Evolutionary conservation across 2,113 vertebrate species (phyloP), one percentile per base, ranked within the genome.

Genomic region (Elaphurus davidianus): DNA sequence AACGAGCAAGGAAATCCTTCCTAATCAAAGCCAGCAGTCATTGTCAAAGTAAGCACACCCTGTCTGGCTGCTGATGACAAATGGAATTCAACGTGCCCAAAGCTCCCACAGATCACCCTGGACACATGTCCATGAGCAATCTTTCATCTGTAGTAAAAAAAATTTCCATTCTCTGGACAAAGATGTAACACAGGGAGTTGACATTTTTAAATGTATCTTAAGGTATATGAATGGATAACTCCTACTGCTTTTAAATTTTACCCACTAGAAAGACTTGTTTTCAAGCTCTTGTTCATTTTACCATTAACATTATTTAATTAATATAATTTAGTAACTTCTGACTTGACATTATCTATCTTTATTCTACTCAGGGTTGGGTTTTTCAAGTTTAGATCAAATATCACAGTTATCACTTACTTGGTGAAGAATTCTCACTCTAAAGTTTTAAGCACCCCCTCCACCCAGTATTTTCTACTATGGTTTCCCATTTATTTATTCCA

Each of bases 1-100:
- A 87, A 82, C 79, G 21, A 84, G 71, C 64, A 23, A 94, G 82
- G 95, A 86, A 95, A 96, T 90, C 87, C 90, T 96, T 88, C 25
- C 89, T 87, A 52, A 89, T 85, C 76, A 90, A 87, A 96, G 1
- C 21, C 60, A 64, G 52, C 45, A 57, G 74, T 36, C 33, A 7
- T 55, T 12, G 6, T 88, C 36, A 78, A 93, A 88, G 60, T 4
- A 2, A 92, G 59, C 60, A 47, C 33, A 76, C 30, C n/a, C 33
- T 7, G 76, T 89, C 76, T 1, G 7, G 92, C 11, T 15, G 62
- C 57, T 15, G 2, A 64, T 5, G 17, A 76, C 36, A 40, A 60
- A 50, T 3, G 27, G 12, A 64, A 50, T 5, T 5, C 11, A 4
- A 0, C 7, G 11, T 0, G 0, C 43, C 1, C 3, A 1, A 6